Evolutionary conservation across 2,113 vertebrate genomes (phyloP), one percentile per base, ranked within the genome.

Genomic region (Rutilus rutilus): DNA sequence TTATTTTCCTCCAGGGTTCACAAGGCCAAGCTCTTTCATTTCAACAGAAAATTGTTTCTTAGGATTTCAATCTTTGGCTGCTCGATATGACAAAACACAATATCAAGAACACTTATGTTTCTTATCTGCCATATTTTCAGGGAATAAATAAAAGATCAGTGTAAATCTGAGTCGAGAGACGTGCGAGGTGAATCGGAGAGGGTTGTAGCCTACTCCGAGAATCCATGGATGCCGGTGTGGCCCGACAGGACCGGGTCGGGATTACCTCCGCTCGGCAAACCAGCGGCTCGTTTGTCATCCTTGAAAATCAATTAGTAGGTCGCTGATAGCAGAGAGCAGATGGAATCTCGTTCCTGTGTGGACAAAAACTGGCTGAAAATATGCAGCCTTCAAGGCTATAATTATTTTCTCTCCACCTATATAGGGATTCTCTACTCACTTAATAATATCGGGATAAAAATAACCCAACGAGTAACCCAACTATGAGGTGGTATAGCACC

Each of bases 1-100:
- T 97, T 96, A 96, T 96, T 96, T 97, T 97, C 96, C 97, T 97
- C 95, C 94, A 94, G 96, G 97, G 97, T 97, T 98, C 96, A 96
- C 93, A 91, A 97, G 97, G 98, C 95, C 97, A 98, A 85, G 94
- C 95, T 92, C 96, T 97, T 99, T 97, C 97, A 99, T 99, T 99
- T 99, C 96, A 96, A 95, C 95, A 97, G 98, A 99, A 99, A 99
- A 99, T 99, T 99, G 97, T 99, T 99, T 98, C 96, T 95, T 96
- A 93, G 97, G 96, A 97, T 99, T 99, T 99, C 98, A 99, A 99
- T 99, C 97, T 98, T 96, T 97, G 96, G 96, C 96, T 94, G 95
- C 95, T 93, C 95, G 96, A 97, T 97, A 97, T 98, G 97, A 97
- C 97, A 98, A 98, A 99, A 98, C 95, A 96, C 94, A 97, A 95